Conservation (phyloP, 1,140 invertebrate species). For the Rhagoletis zephyria region DNA sequence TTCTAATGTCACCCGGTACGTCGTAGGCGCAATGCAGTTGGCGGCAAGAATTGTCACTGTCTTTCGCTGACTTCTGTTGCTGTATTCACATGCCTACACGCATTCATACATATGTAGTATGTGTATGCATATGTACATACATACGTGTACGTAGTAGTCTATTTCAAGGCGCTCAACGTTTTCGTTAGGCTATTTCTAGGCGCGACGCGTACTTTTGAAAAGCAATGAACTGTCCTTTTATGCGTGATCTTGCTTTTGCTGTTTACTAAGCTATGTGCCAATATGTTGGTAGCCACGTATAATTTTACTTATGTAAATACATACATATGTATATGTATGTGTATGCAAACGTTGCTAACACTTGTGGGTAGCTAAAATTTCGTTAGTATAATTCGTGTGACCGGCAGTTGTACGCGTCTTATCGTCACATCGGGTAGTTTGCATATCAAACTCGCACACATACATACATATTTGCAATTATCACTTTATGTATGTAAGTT, state of each 20-base stretch:
- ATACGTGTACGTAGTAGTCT: background rate
- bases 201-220: background rate
- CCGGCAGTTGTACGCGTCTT: constrained; percentile 13
- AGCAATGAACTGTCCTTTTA: constrained; percentile 28
- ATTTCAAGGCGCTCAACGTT: constrained; percentile 8
- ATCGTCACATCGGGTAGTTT: constrained; percentile 19
- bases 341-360: background rate
- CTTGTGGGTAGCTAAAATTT: constrained; percentile 18
- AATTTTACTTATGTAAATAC: background rate
- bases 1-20: background rate
- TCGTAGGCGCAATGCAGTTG: background rate
- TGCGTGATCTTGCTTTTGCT: background rate
- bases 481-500: no score
- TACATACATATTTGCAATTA: background rate
- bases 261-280: background rate
- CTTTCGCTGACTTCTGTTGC: background rate
- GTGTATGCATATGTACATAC: background rate
- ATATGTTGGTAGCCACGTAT: background rate
- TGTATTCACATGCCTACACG: background rate
- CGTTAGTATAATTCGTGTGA: constrained; percentile 4
- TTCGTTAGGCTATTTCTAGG: background rate
- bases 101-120: background rate
- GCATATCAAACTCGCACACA: background rate
- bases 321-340: background rate
- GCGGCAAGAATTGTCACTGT: constrained; percentile 8